Conservation (phyloP, 92 coral and sea anemone species). For the Diadumene lineata region DNA sequence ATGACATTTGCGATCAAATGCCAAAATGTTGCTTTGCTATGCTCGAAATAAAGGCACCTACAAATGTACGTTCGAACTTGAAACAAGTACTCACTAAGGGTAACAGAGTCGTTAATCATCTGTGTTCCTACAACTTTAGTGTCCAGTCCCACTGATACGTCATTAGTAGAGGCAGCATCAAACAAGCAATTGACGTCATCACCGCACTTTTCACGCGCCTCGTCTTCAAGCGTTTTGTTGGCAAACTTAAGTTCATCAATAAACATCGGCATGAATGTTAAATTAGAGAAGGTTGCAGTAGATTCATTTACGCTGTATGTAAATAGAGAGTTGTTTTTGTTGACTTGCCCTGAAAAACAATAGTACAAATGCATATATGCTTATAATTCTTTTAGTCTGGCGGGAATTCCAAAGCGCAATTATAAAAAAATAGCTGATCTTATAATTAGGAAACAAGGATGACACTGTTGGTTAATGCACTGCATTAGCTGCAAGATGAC, state of each 20-base stretch:
- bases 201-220: conserved; percentile 39
- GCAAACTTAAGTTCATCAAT: conserved; percentile 35
- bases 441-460: too few species aligned
- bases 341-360: conserved; percentile 37
- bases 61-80: too few species aligned
- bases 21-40: too few species aligned
- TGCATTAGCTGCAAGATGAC: too few species aligned
- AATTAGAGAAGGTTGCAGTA: conserved; percentile 7
- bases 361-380: neutral
- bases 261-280: conserved; percentile 49
- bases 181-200: conserved; percentile 52
- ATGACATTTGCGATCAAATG: too few species aligned
- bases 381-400: neutral
- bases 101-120: conserved; percentile 32
- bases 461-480: too few species aligned
- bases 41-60: too few species aligned
- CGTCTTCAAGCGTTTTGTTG: conserved; percentile 18
- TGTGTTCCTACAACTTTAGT: conserved; percentile 25
- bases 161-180: conserved; percentile 61
- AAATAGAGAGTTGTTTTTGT: conserved; percentile 8
- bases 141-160: conserved; percentile 38
- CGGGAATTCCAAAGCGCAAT: neutral
- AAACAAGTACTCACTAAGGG: conserved; percentile 32
- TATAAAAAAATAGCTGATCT: too few species aligned
- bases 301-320: conserved; percentile 21